These are phyloP conservation scores for Dicrurus megarhynchus DNA, from an alignment of 2,113 vertebrate genomes.

Conservation along the genomic window DNA sequence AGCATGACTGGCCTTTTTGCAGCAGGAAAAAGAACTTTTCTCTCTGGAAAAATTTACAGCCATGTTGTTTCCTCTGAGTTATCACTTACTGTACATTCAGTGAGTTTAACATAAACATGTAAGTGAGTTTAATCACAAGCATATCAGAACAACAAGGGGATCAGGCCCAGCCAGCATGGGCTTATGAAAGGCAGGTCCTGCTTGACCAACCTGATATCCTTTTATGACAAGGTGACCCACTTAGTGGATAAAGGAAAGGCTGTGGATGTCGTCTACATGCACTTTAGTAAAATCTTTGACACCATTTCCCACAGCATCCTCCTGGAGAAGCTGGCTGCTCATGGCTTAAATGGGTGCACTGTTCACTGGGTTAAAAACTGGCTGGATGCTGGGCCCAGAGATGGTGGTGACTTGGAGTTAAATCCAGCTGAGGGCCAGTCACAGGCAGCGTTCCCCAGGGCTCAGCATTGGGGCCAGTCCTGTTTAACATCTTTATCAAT, in stretches of 20 bases:
- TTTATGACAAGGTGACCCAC: not conserved
- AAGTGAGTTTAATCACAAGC: not conserved
- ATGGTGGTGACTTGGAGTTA: not conserved
- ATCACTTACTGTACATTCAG: not conserved
- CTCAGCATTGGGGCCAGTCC: not conserved
- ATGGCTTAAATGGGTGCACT: accelerated
- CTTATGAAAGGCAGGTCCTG: not conserved
- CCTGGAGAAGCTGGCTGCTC: not conserved
- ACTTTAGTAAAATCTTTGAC: not conserved
- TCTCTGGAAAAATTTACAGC: not conserved
- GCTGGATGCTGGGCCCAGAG: not conserved
- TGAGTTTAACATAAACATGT: not conserved
- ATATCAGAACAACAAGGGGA: not conserved
- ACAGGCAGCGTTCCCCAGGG: not conserved
- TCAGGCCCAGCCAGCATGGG: not conserved
- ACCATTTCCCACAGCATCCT: not conserved
- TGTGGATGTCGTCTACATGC: not conserved
- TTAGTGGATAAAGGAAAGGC: not conserved
- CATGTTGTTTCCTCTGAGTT: not conserved
- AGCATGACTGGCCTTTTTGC: not conserved
- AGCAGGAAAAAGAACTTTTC: not conserved
- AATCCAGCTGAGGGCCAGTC: not conserved
- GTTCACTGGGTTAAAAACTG: not conserved
- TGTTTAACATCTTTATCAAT: not conserved
- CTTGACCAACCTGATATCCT: not conserved